Evolutionary conservation across 2,888 invertebrate species (phyloP), one percentile per base, ranked within the genome.

Genomic region (Margaritifera margaritifera): DNA sequence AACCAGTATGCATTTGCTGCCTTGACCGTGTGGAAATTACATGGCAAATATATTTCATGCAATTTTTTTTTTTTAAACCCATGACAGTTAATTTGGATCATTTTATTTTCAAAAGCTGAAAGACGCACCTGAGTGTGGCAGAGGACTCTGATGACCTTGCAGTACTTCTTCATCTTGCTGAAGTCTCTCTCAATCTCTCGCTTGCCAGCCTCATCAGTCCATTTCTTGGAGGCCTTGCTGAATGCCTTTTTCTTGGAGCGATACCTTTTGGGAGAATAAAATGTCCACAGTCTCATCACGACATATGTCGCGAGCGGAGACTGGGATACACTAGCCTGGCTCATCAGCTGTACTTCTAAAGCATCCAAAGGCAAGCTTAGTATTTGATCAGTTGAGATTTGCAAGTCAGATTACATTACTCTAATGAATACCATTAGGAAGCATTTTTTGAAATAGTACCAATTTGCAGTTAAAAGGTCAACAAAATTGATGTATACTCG

Each of bases 221-320:
- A 99, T 91, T 99, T 99, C 92, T 98, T 98, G 90, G 96, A 95
- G 76, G 96, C 94, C 92, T 99, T 99, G 81, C 97, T 96, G 92
- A 99, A 99, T 79, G 99, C 99, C 96, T 98, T 99, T 96, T 98
- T 99, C 94, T 99, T 98, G 91, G 97, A 96, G 92, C 97, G 96
- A 93, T 97, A 98, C 99, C 99, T 99, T 62, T 55, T 50, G n/a
- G 31, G 64, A 64, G 52, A 61, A 68, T 58, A 64, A 71, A 68
- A 71, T 61, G 61, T 53, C 69, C 71, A n/a, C n/a, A 72, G 57
- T 63, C 74, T 82, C 84, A 80, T 79, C 79, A 78, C 68, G 67
- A 57, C 55, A 24, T 22, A 42, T 22, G 57, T 52, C 69, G 67
- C 24, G 75, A 76, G 75, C 58, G 75, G 75, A 76, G 69, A 68